Base-by-base conservation (phyloP, 2,888 invertebrate species). In the Drosophila subquinaria region DNA sequence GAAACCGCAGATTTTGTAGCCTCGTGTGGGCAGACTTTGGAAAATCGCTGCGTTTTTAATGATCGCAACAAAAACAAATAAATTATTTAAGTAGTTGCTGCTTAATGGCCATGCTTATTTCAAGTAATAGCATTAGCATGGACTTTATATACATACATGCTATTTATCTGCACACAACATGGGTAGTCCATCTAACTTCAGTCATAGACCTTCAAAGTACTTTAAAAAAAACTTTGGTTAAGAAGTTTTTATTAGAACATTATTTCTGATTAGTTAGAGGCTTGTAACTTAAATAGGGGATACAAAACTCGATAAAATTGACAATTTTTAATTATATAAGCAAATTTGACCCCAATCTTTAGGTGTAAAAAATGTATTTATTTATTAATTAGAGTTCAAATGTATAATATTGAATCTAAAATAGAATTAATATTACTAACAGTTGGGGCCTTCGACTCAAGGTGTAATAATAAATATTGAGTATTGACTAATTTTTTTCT, bases 1-100 rank as follows among this genome's bases (percentile, higher is more conserved):
- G 72, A 76, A 67, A 79, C 45, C 56, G 33, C 67, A 17, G 55
- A 61, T 47, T 57, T 69, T 60, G 67, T 67, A 43, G 64, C 36
- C 27, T 27, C 48, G 84, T 69, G 86, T 85, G 86, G 86, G 86
- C 69, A 73, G 74, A 65, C 53, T 20, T 70, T n/a, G 48, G 56
- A 45, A 51, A 65, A 73, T 74, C 69, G 62, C 75, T 67, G 51
- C 55, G 20, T 33, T 48, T 82, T 82, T 82, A 72, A 82, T 66
- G 80, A 52, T 71, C 66, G 74, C 82, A 73, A 69, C 67, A 73
- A 70, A 73, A 82, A 53, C 63, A 65, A 63, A 82, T 84, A 77
- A 76, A 77, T 63, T 68, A 20, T 60, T 72, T 72, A 63, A 72
- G 62, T 68, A 67, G 67, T 76, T 60, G 56, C 57, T 61, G 52